These are phyloP conservation scores for Nezara viridula DNA, from an alignment of 2,888 invertebrate species.

Conservation along the genomic window DNA sequence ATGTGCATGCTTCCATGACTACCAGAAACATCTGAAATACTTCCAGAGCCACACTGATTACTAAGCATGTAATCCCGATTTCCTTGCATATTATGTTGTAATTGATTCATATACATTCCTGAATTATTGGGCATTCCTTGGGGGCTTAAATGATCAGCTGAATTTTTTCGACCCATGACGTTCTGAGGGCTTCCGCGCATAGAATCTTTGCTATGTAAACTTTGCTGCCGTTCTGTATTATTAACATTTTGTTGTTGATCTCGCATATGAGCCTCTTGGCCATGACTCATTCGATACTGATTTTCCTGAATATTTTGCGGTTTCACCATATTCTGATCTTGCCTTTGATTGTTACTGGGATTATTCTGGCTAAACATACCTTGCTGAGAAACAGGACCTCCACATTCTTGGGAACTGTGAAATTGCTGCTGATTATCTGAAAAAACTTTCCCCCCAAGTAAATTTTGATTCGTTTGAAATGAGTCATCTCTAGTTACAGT, in stretches of 20 bases:
- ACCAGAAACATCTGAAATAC: neutral
- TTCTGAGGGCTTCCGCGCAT: conserved; percentile 43
- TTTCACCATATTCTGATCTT: conserved; percentile 47
- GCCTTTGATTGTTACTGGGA: conserved; percentile 26
- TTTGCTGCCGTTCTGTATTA: conserved; percentile 19
- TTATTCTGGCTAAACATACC: conserved; percentile 19
- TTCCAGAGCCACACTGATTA: conserved; percentile 42
- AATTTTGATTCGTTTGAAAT: conserved; percentile 11
- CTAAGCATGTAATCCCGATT: conserved; percentile 29
- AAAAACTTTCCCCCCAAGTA: neutral
- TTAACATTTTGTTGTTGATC: conserved; percentile 11
- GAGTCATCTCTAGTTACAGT: neutral
- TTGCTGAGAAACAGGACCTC: conserved; percentile 29
- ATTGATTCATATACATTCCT: neutral
- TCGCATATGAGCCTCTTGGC: neutral
- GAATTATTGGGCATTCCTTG: conserved; percentile 3
- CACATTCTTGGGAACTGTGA: conserved; percentile 24
- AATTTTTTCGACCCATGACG: conserved; percentile 36
- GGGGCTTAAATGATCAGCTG: neutral
- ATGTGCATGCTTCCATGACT: conserved; percentile 28
- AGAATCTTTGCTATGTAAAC: conserved; percentile 14
- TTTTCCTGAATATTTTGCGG: conserved; percentile 55
- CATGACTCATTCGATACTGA: conserved; percentile 38
- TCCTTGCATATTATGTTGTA: conserved; percentile 17
- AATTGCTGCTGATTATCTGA: conserved; percentile 49